Conservation (phyloP, 2,113 vertebrate genomes). For the Periophthalmus modestus region DNA sequence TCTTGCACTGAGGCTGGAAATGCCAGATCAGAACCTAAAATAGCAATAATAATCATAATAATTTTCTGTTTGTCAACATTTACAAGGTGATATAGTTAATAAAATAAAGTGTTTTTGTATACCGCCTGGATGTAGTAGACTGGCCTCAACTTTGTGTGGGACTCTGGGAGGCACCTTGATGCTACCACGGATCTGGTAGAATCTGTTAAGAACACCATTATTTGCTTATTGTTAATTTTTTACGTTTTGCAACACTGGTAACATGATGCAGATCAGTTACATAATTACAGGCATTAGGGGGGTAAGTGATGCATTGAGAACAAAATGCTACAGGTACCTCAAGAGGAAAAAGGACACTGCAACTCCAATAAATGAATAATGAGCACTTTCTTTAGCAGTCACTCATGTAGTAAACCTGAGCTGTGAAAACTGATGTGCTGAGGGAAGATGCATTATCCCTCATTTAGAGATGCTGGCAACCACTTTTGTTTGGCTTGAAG, state of each 20-base stretch:
- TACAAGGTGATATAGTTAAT: not conserved
- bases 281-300: not conserved
- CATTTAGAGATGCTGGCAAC: conserved; percentile 19
- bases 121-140: conserved; percentile 88
- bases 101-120: conserved; percentile 48
- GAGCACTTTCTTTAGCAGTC: conserved; percentile 62
- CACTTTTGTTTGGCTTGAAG: not conserved
- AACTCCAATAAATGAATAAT: conserved; percentile 65
- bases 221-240: not conserved
- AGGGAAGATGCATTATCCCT: conserved; percentile 18
- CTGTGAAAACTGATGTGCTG: conserved; percentile 41
- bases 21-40: conserved; percentile 86
- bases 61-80: not conserved
- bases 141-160: conserved; percentile 94
- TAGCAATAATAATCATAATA: conserved; percentile 21
- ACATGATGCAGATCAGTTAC: not conserved
- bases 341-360: conserved; percentile 50
- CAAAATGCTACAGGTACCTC: conserved; percentile 40
- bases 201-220: conserved; percentile 71
- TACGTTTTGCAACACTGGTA: not conserved
- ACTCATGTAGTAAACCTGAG: conserved; percentile 61
- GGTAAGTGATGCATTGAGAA: conserved; percentile 12
- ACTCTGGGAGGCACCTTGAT: conserved; percentile 93
- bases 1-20: conserved; percentile 93
- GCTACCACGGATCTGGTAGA: conserved; percentile 93